A percentile compares a stretch with the other conserved stretches of the same genome.
Evolutionary conservation across 2,797 vertebrate species (phyloP).

Genomic region (Artibeus jamaicensis): DNA sequence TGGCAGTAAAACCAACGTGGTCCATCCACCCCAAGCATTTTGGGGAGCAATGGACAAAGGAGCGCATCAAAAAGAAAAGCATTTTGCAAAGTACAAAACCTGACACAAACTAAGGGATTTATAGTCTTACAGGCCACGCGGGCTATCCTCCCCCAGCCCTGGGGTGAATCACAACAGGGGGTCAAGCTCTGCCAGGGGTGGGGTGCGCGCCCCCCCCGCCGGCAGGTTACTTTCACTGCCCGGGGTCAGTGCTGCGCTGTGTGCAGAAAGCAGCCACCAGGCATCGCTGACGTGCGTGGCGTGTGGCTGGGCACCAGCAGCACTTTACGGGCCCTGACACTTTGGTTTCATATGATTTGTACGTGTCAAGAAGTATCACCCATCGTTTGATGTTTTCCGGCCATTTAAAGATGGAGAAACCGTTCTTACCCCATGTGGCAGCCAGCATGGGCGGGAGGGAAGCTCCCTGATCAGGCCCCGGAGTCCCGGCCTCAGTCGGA

Average conservation of each 20-base stretch:
- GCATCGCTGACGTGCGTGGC: fast-evolving
- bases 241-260: not conserved
- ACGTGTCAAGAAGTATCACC: not conserved
- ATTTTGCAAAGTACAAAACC: not conserved
- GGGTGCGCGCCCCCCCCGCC: fast-evolving
- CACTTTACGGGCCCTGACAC: not conserved
- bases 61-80: not conserved
- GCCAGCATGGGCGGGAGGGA: not conserved
- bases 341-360: not conserved
- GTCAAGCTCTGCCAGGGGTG: not conserved
- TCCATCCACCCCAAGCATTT: not conserved
- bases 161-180: not conserved
- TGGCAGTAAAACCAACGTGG: not conserved
- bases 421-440: not conserved
- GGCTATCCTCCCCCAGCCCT: not conserved
- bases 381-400: not conserved
- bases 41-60: not conserved
- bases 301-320: not conserved
- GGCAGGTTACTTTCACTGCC: too few relatives aligned
- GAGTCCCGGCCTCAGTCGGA: not conserved
- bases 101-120: not conserved
- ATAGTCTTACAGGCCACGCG: fast-evolving
- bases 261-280: fast-evolving
- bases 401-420: not conserved
- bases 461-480: not conserved